These are phyloP conservation scores for Chelon labrosus DNA, from an alignment of 2,797 vertebrate genomes.

Conservation along the genomic window DNA sequence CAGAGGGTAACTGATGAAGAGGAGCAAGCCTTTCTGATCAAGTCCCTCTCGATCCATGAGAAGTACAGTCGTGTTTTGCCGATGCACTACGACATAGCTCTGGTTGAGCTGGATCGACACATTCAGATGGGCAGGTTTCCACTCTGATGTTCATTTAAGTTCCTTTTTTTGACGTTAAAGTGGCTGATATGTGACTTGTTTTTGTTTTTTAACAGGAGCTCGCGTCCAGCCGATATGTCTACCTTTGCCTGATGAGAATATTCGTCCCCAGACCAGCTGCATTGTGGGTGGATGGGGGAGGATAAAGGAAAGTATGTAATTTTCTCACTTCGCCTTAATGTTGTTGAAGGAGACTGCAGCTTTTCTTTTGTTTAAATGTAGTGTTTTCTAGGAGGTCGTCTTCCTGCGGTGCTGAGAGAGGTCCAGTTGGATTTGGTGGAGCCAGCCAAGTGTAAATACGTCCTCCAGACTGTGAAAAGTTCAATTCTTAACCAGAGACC, in stretches of 20 bases:
- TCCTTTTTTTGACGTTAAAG: too few relatives aligned
- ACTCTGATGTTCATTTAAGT: background rate
- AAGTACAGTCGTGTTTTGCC: constrained; percentile 83
- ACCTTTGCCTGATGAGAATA: constrained; percentile 84
- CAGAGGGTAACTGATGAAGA: constrained; percentile 67
- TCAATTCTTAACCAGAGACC: constrained; percentile 28
- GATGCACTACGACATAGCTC: constrained; percentile 89
- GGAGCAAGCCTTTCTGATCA: constrained; percentile 85
- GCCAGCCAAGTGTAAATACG: constrained; percentile 78
- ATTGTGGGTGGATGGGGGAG: constrained; percentile 89
- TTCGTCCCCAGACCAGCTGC: constrained; percentile 83
- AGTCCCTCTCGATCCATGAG: constrained; percentile 85
- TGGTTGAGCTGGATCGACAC: constrained; percentile 84
- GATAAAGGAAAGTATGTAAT: constrained; percentile 85
- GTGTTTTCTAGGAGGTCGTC: constrained; percentile 78
- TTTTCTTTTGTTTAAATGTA: background rate
- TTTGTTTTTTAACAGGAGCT: constrained; percentile 72
- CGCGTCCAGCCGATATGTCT: constrained; percentile 87
- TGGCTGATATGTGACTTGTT: background rate
- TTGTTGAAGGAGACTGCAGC: background rate
- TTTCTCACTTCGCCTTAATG: background rate
- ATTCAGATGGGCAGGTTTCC: constrained; percentile 87
- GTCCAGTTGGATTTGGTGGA: constrained; percentile 87
- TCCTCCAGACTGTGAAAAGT: constrained; percentile 80
- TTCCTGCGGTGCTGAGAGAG: constrained; percentile 84